Conservation (phyloP, 1,140 invertebrate species). For the Musca vetustissima region DNA sequence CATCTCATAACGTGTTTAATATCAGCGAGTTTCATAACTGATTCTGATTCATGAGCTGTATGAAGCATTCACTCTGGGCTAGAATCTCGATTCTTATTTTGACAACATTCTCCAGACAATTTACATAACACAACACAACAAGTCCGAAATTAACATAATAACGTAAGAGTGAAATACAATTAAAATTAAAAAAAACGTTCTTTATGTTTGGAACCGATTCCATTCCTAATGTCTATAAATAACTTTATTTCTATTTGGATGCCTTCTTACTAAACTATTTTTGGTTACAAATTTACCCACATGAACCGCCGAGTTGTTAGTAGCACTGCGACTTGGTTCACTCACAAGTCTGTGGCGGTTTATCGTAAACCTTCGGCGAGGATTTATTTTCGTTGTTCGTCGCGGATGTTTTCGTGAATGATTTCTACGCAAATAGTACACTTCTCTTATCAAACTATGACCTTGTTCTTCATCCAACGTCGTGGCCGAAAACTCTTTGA, state of each 20-base stretch:
- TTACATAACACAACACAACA: too few species aligned
- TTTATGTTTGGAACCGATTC: too few species aligned
- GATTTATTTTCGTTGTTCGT: conserved; percentile 8
- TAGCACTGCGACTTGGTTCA: not conserved
- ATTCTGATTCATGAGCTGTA: too few species aligned
- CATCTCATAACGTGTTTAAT: too few species aligned
- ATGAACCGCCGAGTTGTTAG: not conserved
- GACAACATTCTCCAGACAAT: too few species aligned
- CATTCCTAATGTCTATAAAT: conserved; percentile 4
- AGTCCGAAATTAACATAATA: too few species aligned
- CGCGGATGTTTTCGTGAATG: conserved; percentile 18
- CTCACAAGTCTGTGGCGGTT: conserved; percentile 27
- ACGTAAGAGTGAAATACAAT: too few species aligned
- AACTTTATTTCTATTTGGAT: conserved; percentile 19
- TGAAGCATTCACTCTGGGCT: too few species aligned
- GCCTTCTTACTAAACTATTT: conserved; percentile 9
- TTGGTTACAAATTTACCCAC: not conserved
- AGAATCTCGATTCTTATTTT: too few species aligned
- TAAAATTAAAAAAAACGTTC: too few species aligned
- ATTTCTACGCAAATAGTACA: conserved; percentile 42
- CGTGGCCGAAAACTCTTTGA: conserved; percentile 50
- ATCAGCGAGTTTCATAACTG: too few species aligned
- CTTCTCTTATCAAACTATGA: conserved; percentile 44
- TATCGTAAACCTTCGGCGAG: conserved; percentile 11
- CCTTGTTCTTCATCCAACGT: conserved; percentile 44